phyloP scores from a whole-genome alignment of 64 coral and sea anemone species.

The Trachythela sp. region DNA sequence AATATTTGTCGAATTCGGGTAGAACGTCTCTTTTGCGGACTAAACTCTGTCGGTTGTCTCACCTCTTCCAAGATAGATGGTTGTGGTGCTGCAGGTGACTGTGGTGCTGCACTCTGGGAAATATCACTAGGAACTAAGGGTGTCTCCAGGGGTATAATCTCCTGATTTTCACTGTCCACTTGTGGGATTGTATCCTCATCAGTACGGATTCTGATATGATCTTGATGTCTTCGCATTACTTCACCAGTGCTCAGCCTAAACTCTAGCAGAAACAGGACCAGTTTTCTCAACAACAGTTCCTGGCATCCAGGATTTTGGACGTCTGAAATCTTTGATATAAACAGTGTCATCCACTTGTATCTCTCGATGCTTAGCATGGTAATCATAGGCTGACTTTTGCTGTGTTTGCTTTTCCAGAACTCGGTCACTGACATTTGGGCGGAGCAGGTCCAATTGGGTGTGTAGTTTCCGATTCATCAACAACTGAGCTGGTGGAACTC shows the following conservation, averaged over 20 bases:
- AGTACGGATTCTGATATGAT: neutral
- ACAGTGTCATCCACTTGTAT: constrained; percentile 24
- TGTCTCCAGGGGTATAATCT: neutral
- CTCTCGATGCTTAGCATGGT: constrained; percentile 32
- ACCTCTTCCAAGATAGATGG: neutral
- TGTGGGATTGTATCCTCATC: neutral
- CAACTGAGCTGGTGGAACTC: constrained; percentile 40
- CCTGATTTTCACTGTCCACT: neutral
- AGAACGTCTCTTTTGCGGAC: too few relatives aligned
- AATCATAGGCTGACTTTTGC: constrained; percentile 19
- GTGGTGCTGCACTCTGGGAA: neutral
- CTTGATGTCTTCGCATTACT: constrained; percentile 24
- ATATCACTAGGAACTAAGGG: neutral
- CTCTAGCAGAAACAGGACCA: constrained; percentile 30
- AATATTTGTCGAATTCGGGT: too few relatives aligned
- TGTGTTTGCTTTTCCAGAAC: constrained; percentile 5
- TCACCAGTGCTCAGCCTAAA: constrained; percentile 28
- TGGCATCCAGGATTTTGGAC: constrained; percentile 27
- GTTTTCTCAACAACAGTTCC: constrained; percentile 23
- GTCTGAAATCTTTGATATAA: constrained; percentile 33
- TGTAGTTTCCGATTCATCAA: constrained; percentile 33
- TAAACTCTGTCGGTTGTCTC: too few relatives aligned
- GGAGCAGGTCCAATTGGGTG: constrained; percentile 12
- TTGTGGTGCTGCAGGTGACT: neutral
- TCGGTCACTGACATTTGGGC: constrained; percentile 18